These are phyloP conservation scores for Cosmia pyralina DNA, from an alignment of 2,888 invertebrate genomes.

Conservation along the genomic window DNA sequence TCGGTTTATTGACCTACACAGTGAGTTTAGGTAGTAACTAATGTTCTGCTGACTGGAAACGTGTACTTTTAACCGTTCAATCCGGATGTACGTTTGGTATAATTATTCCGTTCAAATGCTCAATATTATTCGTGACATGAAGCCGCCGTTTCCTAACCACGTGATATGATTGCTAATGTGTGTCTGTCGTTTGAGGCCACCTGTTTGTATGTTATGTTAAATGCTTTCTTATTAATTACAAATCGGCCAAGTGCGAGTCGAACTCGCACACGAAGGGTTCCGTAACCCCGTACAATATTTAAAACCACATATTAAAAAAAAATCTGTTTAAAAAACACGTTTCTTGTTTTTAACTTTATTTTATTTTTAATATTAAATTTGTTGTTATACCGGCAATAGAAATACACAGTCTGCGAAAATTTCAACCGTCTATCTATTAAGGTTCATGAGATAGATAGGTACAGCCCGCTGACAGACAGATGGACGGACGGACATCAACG, in stretches of 20 bases:
- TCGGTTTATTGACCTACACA: not conserved
- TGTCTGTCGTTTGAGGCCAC: not conserved
- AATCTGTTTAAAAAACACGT: too few relatives aligned
- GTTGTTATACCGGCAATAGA: too few relatives aligned
- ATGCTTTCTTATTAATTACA: constrained; percentile 8
- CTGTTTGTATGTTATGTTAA: not conserved
- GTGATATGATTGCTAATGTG: constrained; percentile 36
- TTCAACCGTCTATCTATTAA: too few relatives aligned
- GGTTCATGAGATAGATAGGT: too few relatives aligned
- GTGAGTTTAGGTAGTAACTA: not conserved
- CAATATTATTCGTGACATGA: constrained; percentile 32
- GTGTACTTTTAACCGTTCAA: not conserved
- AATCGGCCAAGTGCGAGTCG: not conserved
- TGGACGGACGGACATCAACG: too few relatives aligned
- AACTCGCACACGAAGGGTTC: too few relatives aligned
- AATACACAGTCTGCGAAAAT: too few relatives aligned
- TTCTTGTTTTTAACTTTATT: too few relatives aligned
- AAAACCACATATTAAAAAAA: too few relatives aligned
- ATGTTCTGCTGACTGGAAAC: not conserved
- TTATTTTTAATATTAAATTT: too few relatives aligned
- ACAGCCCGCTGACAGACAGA: too few relatives aligned
- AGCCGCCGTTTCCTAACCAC: constrained; percentile 31
- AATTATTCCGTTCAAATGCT: constrained; percentile 16
- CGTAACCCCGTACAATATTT: too few relatives aligned
- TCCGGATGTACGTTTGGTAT: constrained; percentile 1